Evolutionary conservation across 2,797 vertebrate species (phyloP).

Genomic region (Taeniopygia guttata): DNA sequence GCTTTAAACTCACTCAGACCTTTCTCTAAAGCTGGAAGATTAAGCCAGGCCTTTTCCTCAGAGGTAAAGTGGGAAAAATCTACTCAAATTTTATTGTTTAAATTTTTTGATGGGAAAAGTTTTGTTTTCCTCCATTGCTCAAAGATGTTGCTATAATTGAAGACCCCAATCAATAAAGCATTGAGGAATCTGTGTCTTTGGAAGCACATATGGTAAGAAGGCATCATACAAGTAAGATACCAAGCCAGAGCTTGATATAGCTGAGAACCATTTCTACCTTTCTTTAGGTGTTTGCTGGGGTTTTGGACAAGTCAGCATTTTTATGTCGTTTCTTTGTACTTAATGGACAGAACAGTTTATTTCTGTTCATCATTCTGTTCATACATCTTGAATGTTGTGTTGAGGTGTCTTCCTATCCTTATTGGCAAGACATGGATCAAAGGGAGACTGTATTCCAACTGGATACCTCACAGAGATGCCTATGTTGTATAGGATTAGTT

Average conservation of each 20-base stretch:
- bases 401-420: neutral
- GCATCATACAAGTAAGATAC: neutral
- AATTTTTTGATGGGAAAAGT: neutral
- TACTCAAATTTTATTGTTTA: neutral
- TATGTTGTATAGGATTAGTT: neutral
- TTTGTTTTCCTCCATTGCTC: neutral
- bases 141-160: neutral
- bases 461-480: neutral
- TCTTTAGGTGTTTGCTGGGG: neutral
- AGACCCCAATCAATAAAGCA: neutral
- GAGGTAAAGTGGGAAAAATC: neutral
- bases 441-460: neutral
- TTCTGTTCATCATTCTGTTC: neutral
- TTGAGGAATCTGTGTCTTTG: neutral
- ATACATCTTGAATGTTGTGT: neutral
- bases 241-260: neutral
- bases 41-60: neutral
- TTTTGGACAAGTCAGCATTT: neutral
- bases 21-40: neutral
- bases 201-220: neutral
- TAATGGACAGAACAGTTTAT: neutral
- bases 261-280: neutral
- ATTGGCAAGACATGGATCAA: neutral
- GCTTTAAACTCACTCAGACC: slow-evolving; percentile 7
- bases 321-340: neutral